Percentiles rank a stretch among this genome's conserved stretches.
phyloP scores from a whole-genome alignment of 2,888 invertebrate species.

The Drosophila leonis region DNA sequence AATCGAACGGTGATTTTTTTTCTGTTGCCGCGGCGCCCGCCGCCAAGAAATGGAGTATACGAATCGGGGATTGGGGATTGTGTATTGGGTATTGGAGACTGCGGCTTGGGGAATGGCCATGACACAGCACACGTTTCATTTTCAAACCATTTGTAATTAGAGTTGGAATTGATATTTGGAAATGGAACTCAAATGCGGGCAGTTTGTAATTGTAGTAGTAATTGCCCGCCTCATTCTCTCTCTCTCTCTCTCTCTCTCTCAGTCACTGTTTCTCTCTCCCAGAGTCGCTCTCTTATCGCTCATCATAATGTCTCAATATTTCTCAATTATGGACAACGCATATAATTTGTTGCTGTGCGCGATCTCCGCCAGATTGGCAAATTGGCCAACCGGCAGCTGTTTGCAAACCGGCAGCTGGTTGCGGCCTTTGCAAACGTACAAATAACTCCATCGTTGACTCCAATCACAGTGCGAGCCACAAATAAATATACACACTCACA shows the following conservation, averaged over 20 bases:
- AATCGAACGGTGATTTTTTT: slow-evolving; percentile 73
- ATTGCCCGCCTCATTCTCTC: slow-evolving; percentile 49
- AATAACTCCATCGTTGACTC: slow-evolving; percentile 83
- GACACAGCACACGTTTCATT: slow-evolving; percentile 58
- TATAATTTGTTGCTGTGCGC: slow-evolving; percentile 77
- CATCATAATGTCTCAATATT: slow-evolving; percentile 77
- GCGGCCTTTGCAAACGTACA: slow-evolving; percentile 70
- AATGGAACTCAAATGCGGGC: slow-evolving; percentile 12
- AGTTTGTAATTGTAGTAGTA: slow-evolving; percentile 49
- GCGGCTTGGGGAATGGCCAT: slow-evolving; percentile 34
- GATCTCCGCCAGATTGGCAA: slow-evolving; percentile 51
- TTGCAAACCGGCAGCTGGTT: slow-evolving; percentile 31
- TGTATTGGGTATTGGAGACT: too few relatives aligned
- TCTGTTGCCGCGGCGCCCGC: slow-evolving; percentile 49
- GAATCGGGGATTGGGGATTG: slow-evolving; percentile 18
- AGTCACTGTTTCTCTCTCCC: neutral
- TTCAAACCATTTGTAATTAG: slow-evolving; percentile 68
- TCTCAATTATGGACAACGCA: slow-evolving; percentile 78
- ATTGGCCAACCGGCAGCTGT: slow-evolving; percentile 47
- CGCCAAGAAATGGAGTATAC: slow-evolving; percentile 24
- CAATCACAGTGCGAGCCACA: slow-evolving; percentile 72
- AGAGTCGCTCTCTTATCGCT: slow-evolving; percentile 15
- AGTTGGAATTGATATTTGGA: slow-evolving; percentile 26
- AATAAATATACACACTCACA: slow-evolving; percentile 13
- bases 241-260: neutral